Percentiles rank a stretch among this genome's conserved stretches.
Evolutionary conservation across 2,888 invertebrate genomes (phyloP).

Genomic region (Orthosia gothica): DNA sequence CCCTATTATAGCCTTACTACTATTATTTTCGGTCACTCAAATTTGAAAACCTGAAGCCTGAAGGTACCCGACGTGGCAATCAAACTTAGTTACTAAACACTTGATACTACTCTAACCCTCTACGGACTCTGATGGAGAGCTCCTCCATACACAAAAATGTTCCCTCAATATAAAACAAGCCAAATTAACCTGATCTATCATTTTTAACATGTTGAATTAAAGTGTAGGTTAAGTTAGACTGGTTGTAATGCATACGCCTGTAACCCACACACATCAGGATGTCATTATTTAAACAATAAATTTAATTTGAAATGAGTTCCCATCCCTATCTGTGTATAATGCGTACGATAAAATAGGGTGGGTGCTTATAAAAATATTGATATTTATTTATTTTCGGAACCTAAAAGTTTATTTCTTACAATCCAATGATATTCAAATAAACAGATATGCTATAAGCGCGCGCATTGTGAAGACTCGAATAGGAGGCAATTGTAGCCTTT

Average conservation of each 20-base stretch:
- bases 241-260: constrained; percentile 40
- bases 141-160: constrained; percentile 9
- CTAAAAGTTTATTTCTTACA: not conserved
- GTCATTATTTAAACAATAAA: constrained; percentile 87
- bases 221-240: constrained; percentile 3
- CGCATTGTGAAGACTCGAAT: too few relatives aligned
- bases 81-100: constrained; percentile 22
- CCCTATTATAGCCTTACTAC: too few relatives aligned
- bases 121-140: not conserved
- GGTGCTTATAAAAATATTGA: not conserved
- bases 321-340: constrained; percentile 56
- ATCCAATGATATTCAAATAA: too few relatives aligned
- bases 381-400: not conserved
- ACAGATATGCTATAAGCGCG: too few relatives aligned
- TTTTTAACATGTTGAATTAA: not conserved
- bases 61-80: constrained; percentile 27
- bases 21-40: too few relatives aligned
- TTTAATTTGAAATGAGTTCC: constrained; percentile 82
- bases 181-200: constrained; percentile 5
- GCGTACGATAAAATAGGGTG: constrained; percentile 27
- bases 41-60: not conserved
- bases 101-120: constrained; percentile 24
- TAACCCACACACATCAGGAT: constrained; percentile 77
- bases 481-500: too few relatives aligned
- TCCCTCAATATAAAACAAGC: not conserved